These are phyloP conservation scores for Scaptomyza montana DNA, from an alignment of 1,140 invertebrate genomes.

Conservation along the genomic window DNA sequence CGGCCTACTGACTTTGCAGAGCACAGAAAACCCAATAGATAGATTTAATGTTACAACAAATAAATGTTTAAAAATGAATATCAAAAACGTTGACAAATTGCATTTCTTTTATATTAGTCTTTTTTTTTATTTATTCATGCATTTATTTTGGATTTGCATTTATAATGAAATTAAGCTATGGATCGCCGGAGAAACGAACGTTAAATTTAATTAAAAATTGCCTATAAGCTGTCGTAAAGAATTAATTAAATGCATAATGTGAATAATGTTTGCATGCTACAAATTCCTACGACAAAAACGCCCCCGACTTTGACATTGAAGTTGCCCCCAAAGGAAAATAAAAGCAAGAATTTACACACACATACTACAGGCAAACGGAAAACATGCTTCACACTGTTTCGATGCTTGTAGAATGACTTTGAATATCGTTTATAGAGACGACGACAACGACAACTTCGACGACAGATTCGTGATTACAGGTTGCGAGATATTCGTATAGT, in stretches of 20 bases:
- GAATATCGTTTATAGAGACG: slow-evolving; percentile 19
- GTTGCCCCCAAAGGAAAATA: slow-evolving; percentile 22
- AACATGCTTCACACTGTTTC: slow-evolving; percentile 30
- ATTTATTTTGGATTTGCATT: slow-evolving; percentile 19
- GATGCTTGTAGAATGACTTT: slow-evolving; percentile 17
- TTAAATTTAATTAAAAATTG: slow-evolving; percentile 40
- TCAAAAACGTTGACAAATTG: slow-evolving; percentile 56
- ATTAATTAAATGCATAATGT: slow-evolving; percentile 28
- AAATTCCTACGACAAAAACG: slow-evolving; percentile 47
- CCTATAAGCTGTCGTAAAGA: slow-evolving; percentile 27
- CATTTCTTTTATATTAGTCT: slow-evolving; percentile 27
- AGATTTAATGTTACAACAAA: neutral
- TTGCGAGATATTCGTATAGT: neutral
- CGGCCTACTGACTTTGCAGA: neutral
- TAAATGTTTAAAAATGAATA: neutral
- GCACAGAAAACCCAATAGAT: slow-evolving; percentile 12
- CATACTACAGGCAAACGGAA: slow-evolving; percentile 15
- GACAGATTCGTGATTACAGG: slow-evolving; percentile 29
- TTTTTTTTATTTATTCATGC: slow-evolving; percentile 16
- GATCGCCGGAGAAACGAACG: slow-evolving; percentile 12
- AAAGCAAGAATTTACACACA: slow-evolving; percentile 5
- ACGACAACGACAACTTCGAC: slow-evolving; percentile 17
- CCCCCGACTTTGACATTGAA: slow-evolving; percentile 70
- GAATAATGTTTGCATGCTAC: slow-evolving; percentile 23
- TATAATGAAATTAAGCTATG: slow-evolving; percentile 2